Conservation (phyloP, 2,888 invertebrate species). For the Ennomos fuscantarius region DNA sequence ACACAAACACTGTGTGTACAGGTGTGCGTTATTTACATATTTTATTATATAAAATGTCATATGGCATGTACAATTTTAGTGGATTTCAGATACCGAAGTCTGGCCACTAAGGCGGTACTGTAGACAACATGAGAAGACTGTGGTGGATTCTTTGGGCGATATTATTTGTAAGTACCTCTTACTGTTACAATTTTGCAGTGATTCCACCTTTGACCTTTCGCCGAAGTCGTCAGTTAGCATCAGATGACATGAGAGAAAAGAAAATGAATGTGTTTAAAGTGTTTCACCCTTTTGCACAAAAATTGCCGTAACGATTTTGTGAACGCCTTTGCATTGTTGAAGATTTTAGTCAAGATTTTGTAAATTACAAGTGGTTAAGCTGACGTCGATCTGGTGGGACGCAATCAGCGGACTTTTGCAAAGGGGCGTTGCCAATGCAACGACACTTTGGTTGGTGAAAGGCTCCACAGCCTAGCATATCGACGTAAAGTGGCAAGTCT, state of each 20-base stretch:
- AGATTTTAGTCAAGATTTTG: no score
- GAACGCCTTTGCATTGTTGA: no score
- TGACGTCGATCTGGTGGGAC: no score
- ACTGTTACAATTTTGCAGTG: neutral
- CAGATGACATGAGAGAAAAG: neutral
- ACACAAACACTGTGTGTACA: constrained; percentile 30
- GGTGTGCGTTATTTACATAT: constrained; percentile 42
- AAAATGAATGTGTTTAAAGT: no score
- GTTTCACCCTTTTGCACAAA: no score
- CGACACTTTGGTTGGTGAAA: no score
- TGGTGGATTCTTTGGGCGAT: constrained; percentile 38
- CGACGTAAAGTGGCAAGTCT: no score
- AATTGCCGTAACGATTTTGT: no score
- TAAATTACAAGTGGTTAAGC: no score
- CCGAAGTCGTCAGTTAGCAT: neutral
- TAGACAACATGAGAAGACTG: constrained; percentile 30
- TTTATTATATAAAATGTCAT: constrained; percentile 46
- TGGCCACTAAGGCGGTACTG: constrained; percentile 44
- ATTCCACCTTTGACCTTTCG: neutral
- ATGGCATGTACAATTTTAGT: constrained; percentile 31
- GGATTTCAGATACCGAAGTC: constrained; percentile 47
- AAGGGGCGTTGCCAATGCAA: no score
- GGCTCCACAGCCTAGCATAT: no score
- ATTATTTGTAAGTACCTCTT: constrained; percentile 48
- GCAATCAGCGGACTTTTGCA: no score